Percentiles rank a stretch among this genome's conserved stretches.
Evolutionary conservation across 2,113 vertebrate genomes (phyloP).

Genomic region (Lonchura striata): DNA sequence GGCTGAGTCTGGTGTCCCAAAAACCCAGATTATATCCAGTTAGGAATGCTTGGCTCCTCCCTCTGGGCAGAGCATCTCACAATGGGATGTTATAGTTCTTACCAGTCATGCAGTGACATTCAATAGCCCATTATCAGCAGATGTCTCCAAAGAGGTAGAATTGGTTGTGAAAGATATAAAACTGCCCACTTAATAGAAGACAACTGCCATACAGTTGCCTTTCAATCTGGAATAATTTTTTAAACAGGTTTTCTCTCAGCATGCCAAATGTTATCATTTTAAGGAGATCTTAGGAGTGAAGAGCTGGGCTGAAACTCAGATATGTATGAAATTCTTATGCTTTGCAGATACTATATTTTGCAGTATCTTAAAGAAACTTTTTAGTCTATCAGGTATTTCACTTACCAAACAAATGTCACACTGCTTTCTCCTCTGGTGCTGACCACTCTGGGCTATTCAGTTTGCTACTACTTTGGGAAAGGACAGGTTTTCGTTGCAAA

Average conservation of each 20-base stretch:
- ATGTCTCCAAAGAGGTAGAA: too few relatives aligned
- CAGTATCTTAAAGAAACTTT: background rate
- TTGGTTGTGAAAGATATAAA: too few relatives aligned
- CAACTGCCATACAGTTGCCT: too few relatives aligned
- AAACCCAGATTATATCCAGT: too few relatives aligned
- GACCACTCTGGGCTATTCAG: background rate
- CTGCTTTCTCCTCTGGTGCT: background rate
- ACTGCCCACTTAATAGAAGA: too few relatives aligned
- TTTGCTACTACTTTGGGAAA: background rate
- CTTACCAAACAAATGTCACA: background rate
- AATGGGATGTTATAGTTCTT: too few relatives aligned
- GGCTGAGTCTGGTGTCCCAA: too few relatives aligned
- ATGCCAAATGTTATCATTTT: background rate
- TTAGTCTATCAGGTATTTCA: background rate
- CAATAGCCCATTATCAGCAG: too few relatives aligned
- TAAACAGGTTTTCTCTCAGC: background rate
- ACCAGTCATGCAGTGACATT: too few relatives aligned
- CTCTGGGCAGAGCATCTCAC: too few relatives aligned
- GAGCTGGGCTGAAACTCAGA: background rate
- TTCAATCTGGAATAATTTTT: background rate
- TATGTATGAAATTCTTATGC: background rate
- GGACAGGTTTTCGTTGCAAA: background rate
- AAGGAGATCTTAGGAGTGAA: background rate
- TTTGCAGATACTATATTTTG: background rate
- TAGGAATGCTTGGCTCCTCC: too few relatives aligned